phyloP scores from a whole-genome alignment of 2,888 invertebrate species.

The Yponomeuta sedellus region DNA sequence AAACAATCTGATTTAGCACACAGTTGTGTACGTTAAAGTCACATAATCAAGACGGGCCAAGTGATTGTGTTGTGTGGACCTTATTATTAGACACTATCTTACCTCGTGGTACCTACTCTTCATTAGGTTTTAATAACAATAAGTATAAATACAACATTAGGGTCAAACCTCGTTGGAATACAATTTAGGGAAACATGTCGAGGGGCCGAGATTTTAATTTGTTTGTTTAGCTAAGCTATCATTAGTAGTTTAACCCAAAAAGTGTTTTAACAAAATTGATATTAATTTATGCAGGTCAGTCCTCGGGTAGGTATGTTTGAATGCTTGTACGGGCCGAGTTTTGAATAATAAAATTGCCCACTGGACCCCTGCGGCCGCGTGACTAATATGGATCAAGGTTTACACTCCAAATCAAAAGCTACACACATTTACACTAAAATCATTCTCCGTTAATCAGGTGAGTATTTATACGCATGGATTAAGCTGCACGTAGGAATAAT shows the following conservation, averaged over 20 bases:
- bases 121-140: no score
- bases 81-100: no score
- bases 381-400: background rate
- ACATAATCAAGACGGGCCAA: no score
- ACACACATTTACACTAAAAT: no score
- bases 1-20: no score
- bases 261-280: constrained; percentile 17
- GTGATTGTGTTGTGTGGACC: no score
- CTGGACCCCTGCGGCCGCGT: background rate
- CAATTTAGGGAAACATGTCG: background rate
- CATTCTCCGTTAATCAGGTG: no score
- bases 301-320: constrained; percentile 14
- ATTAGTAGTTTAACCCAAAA: background rate
- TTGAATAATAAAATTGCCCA: constrained; percentile 5
- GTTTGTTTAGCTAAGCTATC: constrained; percentile 1
- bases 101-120: no score
- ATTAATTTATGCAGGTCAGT: constrained; percentile 18
- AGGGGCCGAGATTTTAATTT: constrained; percentile 3
- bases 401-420: background rate
- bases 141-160: no score
- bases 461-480: no score
- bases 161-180: background rate
- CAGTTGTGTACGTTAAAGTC: no score
- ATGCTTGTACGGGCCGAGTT: constrained; percentile 7
- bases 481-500: background rate